These are phyloP conservation scores for Hestina assimilis DNA, from an alignment of 1,140 invertebrate genomes.

Conservation along the genomic window DNA sequence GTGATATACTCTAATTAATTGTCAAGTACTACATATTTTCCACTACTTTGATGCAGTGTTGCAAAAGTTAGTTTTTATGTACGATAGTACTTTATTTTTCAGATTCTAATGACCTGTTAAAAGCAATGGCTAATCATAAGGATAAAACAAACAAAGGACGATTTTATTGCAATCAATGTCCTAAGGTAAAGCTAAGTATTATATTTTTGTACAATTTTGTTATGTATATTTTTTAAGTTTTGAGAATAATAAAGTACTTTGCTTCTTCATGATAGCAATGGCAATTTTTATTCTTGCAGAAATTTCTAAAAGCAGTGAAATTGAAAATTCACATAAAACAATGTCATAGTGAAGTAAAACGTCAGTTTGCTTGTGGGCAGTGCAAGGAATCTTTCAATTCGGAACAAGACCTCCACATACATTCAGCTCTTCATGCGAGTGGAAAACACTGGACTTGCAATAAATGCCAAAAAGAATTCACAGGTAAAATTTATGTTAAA, in stretches of 20 bases:
- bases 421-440: slow-evolving; percentile 45
- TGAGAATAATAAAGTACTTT: too few relatives aligned
- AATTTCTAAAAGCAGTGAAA: slow-evolving; percentile 39
- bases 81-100: too few relatives aligned
- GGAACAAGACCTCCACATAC: slow-evolving; percentile 52
- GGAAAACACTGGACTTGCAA: slow-evolving; percentile 50
- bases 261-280: too few relatives aligned
- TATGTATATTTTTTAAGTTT: too few relatives aligned
- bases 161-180: slow-evolving; percentile 17
- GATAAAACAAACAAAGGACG: slow-evolving; percentile 5
- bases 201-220: background rate
- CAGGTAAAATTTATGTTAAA: slow-evolving; percentile 29
- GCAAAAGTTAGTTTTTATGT: too few relatives aligned
- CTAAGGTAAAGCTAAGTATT: slow-evolving; percentile 9
- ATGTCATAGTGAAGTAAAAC: slow-evolving; percentile 23
- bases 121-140: background rate
- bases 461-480: slow-evolving; percentile 53
- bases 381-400: slow-evolving; percentile 58
- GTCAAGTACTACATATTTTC: too few relatives aligned
- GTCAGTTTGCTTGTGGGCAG: slow-evolving; percentile 35
- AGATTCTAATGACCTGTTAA: background rate
- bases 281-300: slow-evolving; percentile 38
- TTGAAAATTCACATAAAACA: slow-evolving; percentile 40
- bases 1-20: too few relatives aligned
- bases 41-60: too few relatives aligned